Percentiles rank a stretch among this genome's conserved stretches.
Evolutionary conservation across 2,113 vertebrate genomes (phyloP).

Genomic region (Melierax canorus): DNA sequence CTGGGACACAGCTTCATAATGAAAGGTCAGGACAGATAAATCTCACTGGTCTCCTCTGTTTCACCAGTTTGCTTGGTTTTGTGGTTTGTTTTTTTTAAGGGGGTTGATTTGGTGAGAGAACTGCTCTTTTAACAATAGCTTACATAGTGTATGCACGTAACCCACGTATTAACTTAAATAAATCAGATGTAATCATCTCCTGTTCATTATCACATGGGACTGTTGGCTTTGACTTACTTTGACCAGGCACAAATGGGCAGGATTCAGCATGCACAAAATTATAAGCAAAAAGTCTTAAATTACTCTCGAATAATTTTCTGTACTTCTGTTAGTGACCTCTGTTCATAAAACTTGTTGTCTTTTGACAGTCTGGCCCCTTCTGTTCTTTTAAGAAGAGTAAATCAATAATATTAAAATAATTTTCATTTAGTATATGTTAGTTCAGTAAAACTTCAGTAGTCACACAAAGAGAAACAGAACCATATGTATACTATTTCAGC

Average conservation of each 20-base stretch:
- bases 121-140: neutral
- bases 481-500: neutral
- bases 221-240: neutral
- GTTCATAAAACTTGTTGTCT: neutral
- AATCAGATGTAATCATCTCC: neutral
- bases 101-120: neutral
- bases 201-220: neutral
- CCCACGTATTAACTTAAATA: neutral
- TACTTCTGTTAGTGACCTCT: neutral
- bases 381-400: neutral
- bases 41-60: neutral
- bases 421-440: neutral
- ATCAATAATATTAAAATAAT: neutral
- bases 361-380: neutral
- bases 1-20: neutral
- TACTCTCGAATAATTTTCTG: neutral
- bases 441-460: neutral
- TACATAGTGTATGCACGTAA: neutral
- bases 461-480: neutral
- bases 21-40: neutral
- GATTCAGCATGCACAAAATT: neutral
- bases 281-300: neutral
- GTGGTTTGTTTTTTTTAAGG: neutral
- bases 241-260: neutral
- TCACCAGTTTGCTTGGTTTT: neutral